Evolutionary conservation across 2,113 vertebrate species (phyloP).

Genomic region (Cathartes aura): DNA sequence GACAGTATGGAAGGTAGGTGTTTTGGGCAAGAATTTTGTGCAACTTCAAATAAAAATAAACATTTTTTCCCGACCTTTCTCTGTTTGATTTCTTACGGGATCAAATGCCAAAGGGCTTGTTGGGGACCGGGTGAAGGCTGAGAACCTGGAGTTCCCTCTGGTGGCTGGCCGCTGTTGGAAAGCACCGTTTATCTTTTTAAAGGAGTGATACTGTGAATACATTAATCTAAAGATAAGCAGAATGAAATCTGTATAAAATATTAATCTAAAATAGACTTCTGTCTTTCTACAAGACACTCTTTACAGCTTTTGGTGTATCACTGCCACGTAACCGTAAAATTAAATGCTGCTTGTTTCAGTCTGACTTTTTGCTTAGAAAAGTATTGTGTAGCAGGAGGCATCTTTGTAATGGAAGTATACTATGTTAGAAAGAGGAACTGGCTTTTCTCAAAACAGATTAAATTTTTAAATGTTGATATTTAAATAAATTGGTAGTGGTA

Average conservation of each 20-base stretch:
- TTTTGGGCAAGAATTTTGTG: background rate
- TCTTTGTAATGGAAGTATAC: no score
- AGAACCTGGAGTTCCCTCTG: constrained; percentile 27
- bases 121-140: background rate
- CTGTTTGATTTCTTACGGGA: background rate
- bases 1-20: background rate
- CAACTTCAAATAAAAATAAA: background rate
- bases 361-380: background rate
- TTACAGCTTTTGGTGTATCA: background rate
- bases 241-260: background rate
- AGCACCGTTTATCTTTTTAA: rapidly evolving
- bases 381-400: background rate
- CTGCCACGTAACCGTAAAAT: background rate
- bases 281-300: background rate
- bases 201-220: background rate
- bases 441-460: background rate
- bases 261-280: background rate
- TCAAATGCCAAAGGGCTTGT: background rate
- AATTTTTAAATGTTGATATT: background rate
- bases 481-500: background rate
- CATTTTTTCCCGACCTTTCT: background rate
- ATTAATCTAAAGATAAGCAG: background rate
- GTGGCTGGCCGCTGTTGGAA: background rate
- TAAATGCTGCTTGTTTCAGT: background rate
- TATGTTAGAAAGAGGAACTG: background rate